phyloP scores from a whole-genome alignment of 2,888 invertebrate genomes.

The Epirrhoe tristata region DNA sequence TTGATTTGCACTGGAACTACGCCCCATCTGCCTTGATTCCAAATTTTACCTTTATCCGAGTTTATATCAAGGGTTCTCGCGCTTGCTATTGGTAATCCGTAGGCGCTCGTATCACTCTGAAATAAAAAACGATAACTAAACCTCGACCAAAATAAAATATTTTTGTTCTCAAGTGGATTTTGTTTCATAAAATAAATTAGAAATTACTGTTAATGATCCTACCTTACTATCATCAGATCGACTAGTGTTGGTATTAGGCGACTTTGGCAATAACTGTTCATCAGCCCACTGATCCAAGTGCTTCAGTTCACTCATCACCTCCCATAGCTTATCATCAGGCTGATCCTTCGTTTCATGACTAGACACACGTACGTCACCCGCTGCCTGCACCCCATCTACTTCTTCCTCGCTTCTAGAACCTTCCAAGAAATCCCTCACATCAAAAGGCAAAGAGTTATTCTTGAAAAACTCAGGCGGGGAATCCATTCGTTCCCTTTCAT shows the following conservation, averaged over 20 bases:
- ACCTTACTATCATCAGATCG: constrained; percentile 77
- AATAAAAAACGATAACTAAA: constrained; percentile 18
- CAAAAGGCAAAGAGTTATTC: constrained; percentile 70
- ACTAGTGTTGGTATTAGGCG: constrained; percentile 53
- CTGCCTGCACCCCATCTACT: constrained; percentile 59
- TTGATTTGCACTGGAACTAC: constrained; percentile 75
- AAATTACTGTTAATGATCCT: constrained; percentile 34
- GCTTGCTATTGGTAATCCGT: constrained; percentile 74
- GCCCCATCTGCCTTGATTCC: constrained; percentile 76
- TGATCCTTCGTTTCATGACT: constrained; percentile 60
- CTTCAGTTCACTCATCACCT: constrained; percentile 76
- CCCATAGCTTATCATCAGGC: constrained; percentile 70
- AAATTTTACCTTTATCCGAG: constrained; percentile 57
- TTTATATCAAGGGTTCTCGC: constrained; percentile 69
- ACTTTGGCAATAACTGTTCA: constrained; percentile 67
- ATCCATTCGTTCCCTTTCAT: constrained; percentile 58
- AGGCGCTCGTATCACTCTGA: constrained; percentile 75
- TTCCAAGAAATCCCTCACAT: constrained; percentile 64
- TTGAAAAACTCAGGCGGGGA: constrained; percentile 71
- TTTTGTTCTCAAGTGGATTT: too few relatives aligned
- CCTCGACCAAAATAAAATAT: not conserved
- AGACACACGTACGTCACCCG: constrained; percentile 56
- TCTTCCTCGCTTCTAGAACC: constrained; percentile 57
- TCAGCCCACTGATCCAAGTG: constrained; percentile 78
- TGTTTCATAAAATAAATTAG: not conserved